These are phyloP conservation scores for Mechanitis messenoides DNA, from an alignment of 2,888 invertebrate species.

Conservation along the genomic window DNA sequence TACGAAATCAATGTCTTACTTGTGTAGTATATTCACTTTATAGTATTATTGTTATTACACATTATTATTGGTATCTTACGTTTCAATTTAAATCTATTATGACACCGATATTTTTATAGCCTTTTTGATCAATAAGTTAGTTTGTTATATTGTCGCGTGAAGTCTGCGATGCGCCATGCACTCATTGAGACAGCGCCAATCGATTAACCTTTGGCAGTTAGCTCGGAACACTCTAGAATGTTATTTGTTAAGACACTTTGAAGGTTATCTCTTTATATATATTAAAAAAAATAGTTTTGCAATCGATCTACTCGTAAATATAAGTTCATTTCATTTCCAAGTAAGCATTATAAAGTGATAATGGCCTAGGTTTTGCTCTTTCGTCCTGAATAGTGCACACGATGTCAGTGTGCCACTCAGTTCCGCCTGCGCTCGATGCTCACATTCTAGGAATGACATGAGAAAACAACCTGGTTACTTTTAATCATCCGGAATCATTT, in stretches of 20 bases:
- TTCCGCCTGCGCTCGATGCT: constrained; percentile 60
- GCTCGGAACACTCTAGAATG: constrained; percentile 2
- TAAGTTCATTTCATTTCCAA: background rate
- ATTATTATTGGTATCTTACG: no score
- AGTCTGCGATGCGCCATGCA: constrained; percentile 5
- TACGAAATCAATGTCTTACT: no score
- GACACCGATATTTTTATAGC: background rate
- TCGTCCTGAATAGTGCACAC: constrained; percentile 2
- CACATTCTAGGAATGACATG: constrained; percentile 48
- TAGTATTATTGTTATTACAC: no score
- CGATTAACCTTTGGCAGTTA: constrained; percentile 4
- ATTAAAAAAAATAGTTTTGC: no score
- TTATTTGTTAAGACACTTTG: background rate
- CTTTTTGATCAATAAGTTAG: background rate
- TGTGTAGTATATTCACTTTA: no score
- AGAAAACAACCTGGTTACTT: constrained; percentile 27
- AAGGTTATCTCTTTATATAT: no score
- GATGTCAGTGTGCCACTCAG: constrained; percentile 60
- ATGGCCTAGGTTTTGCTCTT: background rate
- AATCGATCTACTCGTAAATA: no score
- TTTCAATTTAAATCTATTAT: no score
- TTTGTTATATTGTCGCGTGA: background rate
- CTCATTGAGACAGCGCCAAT: constrained; percentile 5
- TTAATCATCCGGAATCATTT: constrained; percentile 20
- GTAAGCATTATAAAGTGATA: background rate